Evolutionary conservation across 2,797 vertebrate species (phyloP), one percentile per base, ranked within the genome.

Genomic region (Gephyroberyx darwinii): DNA sequence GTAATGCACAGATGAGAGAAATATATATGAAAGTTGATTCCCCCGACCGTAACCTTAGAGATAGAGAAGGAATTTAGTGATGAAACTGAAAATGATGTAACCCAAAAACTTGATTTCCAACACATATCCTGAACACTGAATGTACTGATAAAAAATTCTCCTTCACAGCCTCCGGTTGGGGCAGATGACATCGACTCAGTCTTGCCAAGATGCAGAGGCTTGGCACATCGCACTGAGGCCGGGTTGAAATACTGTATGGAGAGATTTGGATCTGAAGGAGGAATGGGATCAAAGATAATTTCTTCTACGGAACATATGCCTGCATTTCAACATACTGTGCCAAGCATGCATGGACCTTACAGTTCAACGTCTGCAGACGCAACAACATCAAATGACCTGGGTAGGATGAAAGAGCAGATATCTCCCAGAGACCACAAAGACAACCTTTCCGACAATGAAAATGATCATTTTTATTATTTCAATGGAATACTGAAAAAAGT

Each of bases 401-500:
- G 16, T 1, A 8, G 10, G 19, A 48, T 19, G 8, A 4, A 13
- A 20, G 19, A 53, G 19, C 47, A 7, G 53, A 14, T 37, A 2
- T 8, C 62, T 1, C 8, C 26, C 54, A 39, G 39, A 26, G 57
- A 51, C 0, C 0, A 4, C 2, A 3, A 35, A 22, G 56, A 52
- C 53, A 56, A 3, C 13, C 17, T 0, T 30, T 51, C 5, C 14
- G 65, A 76, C 1, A 66, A 81, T 6, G 72, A 69, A 17, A 33
- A 75, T 0, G 6, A 72, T 22, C 86, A 88, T 33, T 89, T 88
- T 69, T 90, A 88, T 65, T 88, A 84, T 47, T 84, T 85, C 50
- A 75, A 89, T 0, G 85, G 88, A 5, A 54, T 72, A 0, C 0
- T 84, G 56, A 90, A 51, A 52, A 80, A 60, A 54, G 86, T 84